Evolutionary conservation across 2,888 invertebrate genomes (phyloP), one percentile per base, ranked within the genome.

Genomic region (Lamproptera curius): DNA sequence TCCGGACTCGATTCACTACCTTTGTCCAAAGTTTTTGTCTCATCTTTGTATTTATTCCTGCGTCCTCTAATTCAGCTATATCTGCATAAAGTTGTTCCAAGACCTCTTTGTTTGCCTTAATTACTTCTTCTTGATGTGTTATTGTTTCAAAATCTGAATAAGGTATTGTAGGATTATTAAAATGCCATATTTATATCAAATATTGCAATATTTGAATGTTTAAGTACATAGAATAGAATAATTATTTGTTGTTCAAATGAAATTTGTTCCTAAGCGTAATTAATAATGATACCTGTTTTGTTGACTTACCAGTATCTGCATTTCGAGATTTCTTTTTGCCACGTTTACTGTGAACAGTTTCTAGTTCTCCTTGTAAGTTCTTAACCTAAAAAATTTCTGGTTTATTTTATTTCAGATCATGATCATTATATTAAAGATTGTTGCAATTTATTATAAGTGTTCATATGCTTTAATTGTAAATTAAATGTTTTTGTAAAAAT

Each of bases 1-100:
- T 82, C 85, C 2, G 82, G 76, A 56, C 86, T 85, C 0, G 88
- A 87, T 51, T 81, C 82, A 54, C 85, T 88, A 9, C 83, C 83
- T 42, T 59, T 63, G 16, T 81, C 79, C 15, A 59, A 23, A 37
- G 67, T 59, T 20, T 57, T 59, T 55, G 48, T 63, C 4, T 67
- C 65, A 13, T 67, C 65, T 43, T 67, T 63, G 10, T 74, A 50
- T 56, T 71, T 77, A 14, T 53, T 70, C 56, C 78, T 86, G 9
- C 62, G 71, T 34, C 65, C 65, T 84, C 79, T 42, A 85, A 59
- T 53, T 84, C 73, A 23, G 80, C 75, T 39, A 87, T 85, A 42
- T 86, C 80, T 1, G 65, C 55, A 38, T 80, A 73, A 0, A 87
- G 59, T 53, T 84, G 80, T 54, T 82, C 77, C 31, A 85, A 56